Base-by-base conservation (phyloP, 2,113 vertebrate genomes). In the Trichechus manatus region DNA sequence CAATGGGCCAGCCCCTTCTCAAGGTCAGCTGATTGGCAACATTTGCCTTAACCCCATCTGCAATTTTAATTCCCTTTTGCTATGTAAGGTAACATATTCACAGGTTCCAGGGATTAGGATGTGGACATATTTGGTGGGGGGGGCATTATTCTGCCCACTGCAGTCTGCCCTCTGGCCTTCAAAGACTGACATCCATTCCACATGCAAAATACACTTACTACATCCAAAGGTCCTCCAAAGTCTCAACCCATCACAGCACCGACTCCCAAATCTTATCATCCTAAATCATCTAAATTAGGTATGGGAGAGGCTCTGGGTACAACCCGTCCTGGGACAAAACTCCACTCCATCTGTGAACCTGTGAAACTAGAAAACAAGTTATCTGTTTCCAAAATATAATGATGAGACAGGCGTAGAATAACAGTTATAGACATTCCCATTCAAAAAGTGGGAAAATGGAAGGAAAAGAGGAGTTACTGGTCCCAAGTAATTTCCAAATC, bases 301-400 rank as follows among this genome's bases (percentile, higher is more conserved):
- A 3, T 7, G 1, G 39, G 22, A 6, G 39, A 64, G n/a, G 39
- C 23, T 2, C 0, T 9, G 31, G 1, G 6, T 2, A 2, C 1
- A 36, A 27, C 0, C 36, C 6, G 0, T 3, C 56, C 75, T 15
- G 0, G 61, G 11, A 23, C 36, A 47, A 10, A 19, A 20, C 7
- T 20, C 22, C 39, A 14, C 42, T 39, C 42, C 9, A 22, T 0
- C 2, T 2, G 85, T 23, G 53, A 42, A 20, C 61, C n/a, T 23
- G 4, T 1, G 19, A 72, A 6, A 15, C 31, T 1, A 33, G 79
- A 47, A 25, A 47, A 14, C 20, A 72, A 17, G 22, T 20, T 9
- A 10, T 14, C 19, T 39, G 25, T 10, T 66, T 36, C 50, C 63
- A n/a, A 33, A n/a, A 13, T 0, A 27, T 11, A 4, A 14, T 0